Base-by-base conservation (phyloP, 2,113 vertebrate genomes). In the Limanda limanda region DNA sequence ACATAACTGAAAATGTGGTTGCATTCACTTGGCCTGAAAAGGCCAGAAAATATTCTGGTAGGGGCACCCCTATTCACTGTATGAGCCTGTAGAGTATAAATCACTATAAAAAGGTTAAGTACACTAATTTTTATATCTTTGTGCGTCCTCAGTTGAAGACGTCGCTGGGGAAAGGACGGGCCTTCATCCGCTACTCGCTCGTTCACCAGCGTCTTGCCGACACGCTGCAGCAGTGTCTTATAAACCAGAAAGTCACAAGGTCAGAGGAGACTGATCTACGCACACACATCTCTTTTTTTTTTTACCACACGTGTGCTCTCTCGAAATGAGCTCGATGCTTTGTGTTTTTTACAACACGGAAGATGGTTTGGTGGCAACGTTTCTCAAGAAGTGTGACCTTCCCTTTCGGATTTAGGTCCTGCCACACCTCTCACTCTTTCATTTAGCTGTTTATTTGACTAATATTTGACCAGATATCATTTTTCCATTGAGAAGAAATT, bases 201-300 rank as follows among this genome's bases (percentile, higher is more conserved):
- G 96, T 98, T 71, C 97, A 99, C 86, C 97, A 99, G 92, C 94
- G 98, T 45, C 91, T 99, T 51, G 98, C 97, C 23, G 98, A 99
- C 90, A 98, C 97, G 2, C 90, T 99, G 71, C 98, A 99, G 87
- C 98, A 99, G 67, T 99, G 98, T 91, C 94, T 99, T 59, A 97
- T 98, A 90, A 98, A 99, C 89, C 93, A 95, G 69, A 96, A 94
- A 80, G 94, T 97, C 86, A 98, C 97, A 76, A 96, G 97, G 98
- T 99, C 87, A 87, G 87, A 64, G 17, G 20, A 71, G 25, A 68
- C 15, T 14, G 18, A 45, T 31, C 18, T 24, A 20, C 13, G 23
- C 48, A 42, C 27, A 47, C 10, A 64, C 52, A 23, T 69, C 2
- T 5, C 2, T 24, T 27, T 31, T 25, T 11, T 14, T 6, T 25